Conservation (phyloP, 2,888 invertebrate species). For the Drosophila kambysellisi region DNA sequence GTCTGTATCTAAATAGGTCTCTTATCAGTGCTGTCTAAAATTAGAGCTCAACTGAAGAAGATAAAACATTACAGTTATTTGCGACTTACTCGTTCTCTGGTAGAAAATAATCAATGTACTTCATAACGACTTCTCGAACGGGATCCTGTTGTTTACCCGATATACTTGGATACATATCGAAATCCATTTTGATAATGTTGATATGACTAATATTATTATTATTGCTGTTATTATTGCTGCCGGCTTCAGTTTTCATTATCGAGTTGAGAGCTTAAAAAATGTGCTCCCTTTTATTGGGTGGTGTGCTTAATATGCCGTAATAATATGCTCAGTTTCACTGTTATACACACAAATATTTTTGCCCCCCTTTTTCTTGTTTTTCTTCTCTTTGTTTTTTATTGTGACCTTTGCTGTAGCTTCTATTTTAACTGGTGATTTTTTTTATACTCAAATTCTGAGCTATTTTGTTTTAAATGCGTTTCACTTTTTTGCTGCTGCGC, state of each 20-base stretch:
- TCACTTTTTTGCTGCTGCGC: conserved; percentile 53
- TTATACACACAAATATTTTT: conserved; percentile 20
- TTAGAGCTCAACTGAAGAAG: neutral
- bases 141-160: conserved; percentile 88
- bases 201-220: conserved; percentile 82
- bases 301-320: conserved; percentile 29
- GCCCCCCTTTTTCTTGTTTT: neutral
- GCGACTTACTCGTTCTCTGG: conserved; percentile 88
- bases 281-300: neutral
- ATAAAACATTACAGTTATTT: neutral
- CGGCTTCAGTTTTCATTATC: conserved; percentile 83
- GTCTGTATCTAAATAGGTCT: neutral
- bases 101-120: conserved; percentile 90
- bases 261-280: conserved; percentile 26
- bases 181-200: conserved; percentile 86
- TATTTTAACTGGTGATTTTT: conserved; percentile 7
- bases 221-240: conserved; percentile 60
- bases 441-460: conserved; percentile 21
- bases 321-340: conserved; percentile 26
- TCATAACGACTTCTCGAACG: conserved; percentile 89
- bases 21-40: neutral
- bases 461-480: conserved; percentile 42
- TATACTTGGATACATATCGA: conserved; percentile 87
- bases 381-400: conserved; percentile 14
- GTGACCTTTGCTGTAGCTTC: conserved; percentile 27